Evolutionary conservation across 35 echinoderm and acorn worm species (phyloP).

Genomic region (Acanthaster planci): DNA sequence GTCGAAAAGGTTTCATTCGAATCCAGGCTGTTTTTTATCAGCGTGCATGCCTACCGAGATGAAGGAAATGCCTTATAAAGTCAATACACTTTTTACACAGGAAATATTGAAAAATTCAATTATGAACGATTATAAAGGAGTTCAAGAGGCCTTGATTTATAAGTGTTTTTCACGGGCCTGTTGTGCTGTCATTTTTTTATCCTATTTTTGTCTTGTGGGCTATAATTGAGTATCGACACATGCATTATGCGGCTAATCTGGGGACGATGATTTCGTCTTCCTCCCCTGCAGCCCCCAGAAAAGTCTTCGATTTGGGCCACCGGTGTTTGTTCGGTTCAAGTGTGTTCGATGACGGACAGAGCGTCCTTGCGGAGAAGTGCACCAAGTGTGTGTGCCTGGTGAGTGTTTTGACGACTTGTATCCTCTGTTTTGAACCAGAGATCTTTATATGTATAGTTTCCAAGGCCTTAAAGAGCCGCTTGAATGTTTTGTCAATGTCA

Average conservation of each 20-base stretch:
- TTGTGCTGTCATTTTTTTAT: no score
- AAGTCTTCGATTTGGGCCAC: conserved; percentile 80
- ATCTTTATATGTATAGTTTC: no score
- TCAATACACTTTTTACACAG: background rate
- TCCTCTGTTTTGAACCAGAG: background rate
- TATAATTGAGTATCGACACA: no score
- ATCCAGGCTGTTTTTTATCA: no score
- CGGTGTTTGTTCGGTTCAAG: conserved; percentile 74
- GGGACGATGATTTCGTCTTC: background rate
- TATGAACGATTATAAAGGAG: background rate
- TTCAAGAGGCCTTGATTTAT: background rate
- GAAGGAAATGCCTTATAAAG: background rate
- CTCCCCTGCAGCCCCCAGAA: conserved; percentile 68
- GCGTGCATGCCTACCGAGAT: no score
- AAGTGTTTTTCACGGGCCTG: no score
- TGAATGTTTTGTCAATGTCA: no score
- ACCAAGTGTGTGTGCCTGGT: conserved; percentile 85
- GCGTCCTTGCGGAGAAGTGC: conserved; percentile 71
- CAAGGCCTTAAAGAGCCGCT: no score
- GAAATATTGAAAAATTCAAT: background rate
- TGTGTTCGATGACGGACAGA: conserved; percentile 70
- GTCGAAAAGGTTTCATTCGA: no score
- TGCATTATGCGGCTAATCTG: no score
- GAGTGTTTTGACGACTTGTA: background rate
- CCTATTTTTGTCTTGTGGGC: no score